Evolutionary conservation across 1,140 invertebrate genomes (phyloP), one percentile per base, ranked within the genome.

Genomic region (Orius insidiosus): DNA sequence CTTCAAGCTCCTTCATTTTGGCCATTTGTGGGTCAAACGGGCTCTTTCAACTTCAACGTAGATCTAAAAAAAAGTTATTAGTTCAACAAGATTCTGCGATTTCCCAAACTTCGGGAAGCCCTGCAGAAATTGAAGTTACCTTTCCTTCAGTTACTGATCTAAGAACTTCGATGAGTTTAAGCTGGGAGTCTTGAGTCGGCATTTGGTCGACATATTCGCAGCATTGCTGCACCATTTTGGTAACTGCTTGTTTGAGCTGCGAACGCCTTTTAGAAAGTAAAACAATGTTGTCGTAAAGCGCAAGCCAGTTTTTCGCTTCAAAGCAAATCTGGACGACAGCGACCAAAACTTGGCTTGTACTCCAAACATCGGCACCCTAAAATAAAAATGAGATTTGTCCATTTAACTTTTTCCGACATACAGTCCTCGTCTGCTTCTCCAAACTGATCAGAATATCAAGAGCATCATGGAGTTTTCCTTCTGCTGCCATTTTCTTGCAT

Each of bases 41-140:
- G 96, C 96, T 59, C 96, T 70, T 66, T 99, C 95, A 19, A 97
- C 92, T 74, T 99, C 96, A 4, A 99, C 95, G 65, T 99, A 98
- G 52, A 99, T 99, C 77, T 85, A n/a, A 51, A 8, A 59, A 53
- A 47, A 15, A 5, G 43, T n/a, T n/a, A n/a, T n/a, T n/a, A n/a
- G n/a, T n/a, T n/a, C n/a, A n/a, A n/a, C n/a, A n/a, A n/a, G n/a
- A n/a, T n/a, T n/a, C n/a, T n/a, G n/a, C n/a, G n/a, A n/a, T n/a
- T n/a, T n/a, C n/a, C n/a, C n/a, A n/a, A n/a, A n/a, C n/a, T n/a
- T n/a, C n/a, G n/a, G n/a, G n/a, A n/a, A n/a, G n/a, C n/a, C n/a
- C n/a, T n/a, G n/a, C n/a, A n/a, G n/a, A n/a, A n/a, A n/a, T n/a
- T n/a, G n/a, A n/a, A n/a, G 38, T 56, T 63, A 82, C 80, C 67